A percentile compares a stretch with the other conserved stretches of the same genome.
Evolutionary conservation across 1,140 invertebrate genomes (phyloP).

Genomic region (Drosophila tsacasi): DNA sequence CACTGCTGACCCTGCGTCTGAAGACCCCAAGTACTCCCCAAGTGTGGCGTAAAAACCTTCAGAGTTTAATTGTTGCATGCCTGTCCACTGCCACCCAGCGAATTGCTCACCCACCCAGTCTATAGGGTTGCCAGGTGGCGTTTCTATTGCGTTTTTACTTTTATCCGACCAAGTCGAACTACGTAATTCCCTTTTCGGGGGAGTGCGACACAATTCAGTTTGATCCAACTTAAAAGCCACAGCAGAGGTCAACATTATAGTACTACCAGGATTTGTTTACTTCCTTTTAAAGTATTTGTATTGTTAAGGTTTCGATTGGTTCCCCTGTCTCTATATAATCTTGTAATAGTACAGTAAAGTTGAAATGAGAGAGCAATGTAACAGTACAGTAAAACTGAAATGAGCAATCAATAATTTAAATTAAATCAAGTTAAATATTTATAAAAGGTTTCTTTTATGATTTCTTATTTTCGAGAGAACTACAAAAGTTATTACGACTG

Average conservation of each 20-base stretch:
- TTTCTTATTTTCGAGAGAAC: background rate
- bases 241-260: conserved; percentile 1
- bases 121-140: conserved; percentile 41
- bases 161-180: conserved; percentile 14
- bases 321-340: no score
- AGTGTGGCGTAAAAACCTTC: conserved; percentile 25
- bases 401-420: background rate
- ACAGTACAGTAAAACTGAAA: no score
- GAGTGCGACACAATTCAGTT: conserved; percentile 21
- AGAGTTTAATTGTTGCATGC: conserved; percentile 42
- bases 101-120: conserved; percentile 9
- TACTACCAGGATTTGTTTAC: background rate
- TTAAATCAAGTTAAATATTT: background rate
- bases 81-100: conserved; percentile 7
- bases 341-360: background rate
- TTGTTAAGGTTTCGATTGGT: background rate
- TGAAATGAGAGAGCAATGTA: no score
- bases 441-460: no score
- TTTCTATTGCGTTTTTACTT: conserved; percentile 42
- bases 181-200: conserved; percentile 36
- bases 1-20: conserved; percentile 22
- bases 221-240: conserved; percentile 1
- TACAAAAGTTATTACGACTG: background rate
- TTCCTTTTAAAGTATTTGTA: background rate
- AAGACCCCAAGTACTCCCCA: conserved; percentile 10